Evolutionary conservation across 2,797 vertebrate genomes (phyloP), one percentile per base, ranked within the genome.

Genomic region (Hafferia zeledoni): DNA sequence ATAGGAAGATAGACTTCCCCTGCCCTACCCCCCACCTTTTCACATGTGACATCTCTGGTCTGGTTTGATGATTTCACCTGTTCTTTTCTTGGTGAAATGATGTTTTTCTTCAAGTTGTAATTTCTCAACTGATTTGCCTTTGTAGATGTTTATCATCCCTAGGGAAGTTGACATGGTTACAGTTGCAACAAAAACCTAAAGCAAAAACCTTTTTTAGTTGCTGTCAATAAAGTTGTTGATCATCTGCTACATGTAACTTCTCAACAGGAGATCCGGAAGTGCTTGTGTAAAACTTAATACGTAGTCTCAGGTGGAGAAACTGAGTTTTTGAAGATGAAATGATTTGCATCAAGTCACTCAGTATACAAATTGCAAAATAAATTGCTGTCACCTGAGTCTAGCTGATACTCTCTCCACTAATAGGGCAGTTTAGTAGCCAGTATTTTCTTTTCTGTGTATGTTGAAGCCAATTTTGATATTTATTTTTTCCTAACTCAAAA

Each of bases 21-120:
- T 17, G 41, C 1, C 2, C 3, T 6, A 2, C 1, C 5, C 11
- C 10, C 7, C 1, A 3, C 30, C 5, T 70, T 72, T 41, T 61
- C n/a, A n/a, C 11, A 7, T 65, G 24, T 83, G 75, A 74, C 44
- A 9, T 50, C 11, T 70, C 33, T 81, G 10, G 57, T 89, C 4
- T 47, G 11, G 9, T 83, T 80, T 60, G 53, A 6, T 83, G 30
- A 43, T 43, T 43, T 43, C 41, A 41, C 41, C 15, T 89, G 15
- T 60, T 50, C 11, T 76, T 52, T 71, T 35, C 18, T 44, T 4
- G 3, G 18, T 87, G 49, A 80, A 92, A 39, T 59, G 1, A 10
- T 43, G 12, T 49, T 87, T 90, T 50, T 77, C 35, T 71, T 27
- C 49, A 46, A 50, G 30, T 17, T 11, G 4, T 23, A 47, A 0